Conservation (phyloP, 2,113 vertebrate species). For the Scytalopus superciliaris region DNA sequence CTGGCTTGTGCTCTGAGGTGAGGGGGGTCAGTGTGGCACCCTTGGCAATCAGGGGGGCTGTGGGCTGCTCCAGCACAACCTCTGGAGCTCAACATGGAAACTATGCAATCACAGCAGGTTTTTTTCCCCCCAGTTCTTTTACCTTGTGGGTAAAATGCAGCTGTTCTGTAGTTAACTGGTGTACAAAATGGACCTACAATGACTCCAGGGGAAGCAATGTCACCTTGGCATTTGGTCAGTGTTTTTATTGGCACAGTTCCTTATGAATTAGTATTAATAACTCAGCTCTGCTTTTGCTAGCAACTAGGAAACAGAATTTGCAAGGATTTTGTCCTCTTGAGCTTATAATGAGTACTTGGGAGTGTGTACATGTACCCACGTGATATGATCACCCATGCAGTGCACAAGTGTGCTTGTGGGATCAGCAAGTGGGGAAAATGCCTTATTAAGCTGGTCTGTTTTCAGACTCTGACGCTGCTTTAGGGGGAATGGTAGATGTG, state of each 20-base stretch:
- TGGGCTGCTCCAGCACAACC: neutral
- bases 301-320: neutral
- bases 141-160: neutral
- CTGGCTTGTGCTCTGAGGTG: neutral
- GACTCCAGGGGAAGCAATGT: neutral
- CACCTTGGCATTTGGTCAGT: neutral
- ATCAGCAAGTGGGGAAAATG: neutral
- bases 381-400: rapidly evolving
- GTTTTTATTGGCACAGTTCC: neutral
- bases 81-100: neutral
- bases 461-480: neutral
- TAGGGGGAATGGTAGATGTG: neutral
- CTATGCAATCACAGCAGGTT: neutral
- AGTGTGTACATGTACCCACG: neutral
- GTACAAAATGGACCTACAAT: neutral
- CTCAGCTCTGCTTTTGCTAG: neutral
- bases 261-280: neutral
- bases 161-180: neutral
- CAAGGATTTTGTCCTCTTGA: neutral
- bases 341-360: neutral
- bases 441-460: neutral
- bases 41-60: neutral
- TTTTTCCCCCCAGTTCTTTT: neutral
- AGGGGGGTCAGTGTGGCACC: neutral
- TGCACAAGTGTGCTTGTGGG: neutral